Evolutionary conservation across 1,140 invertebrate species (phyloP).

Genomic region (Teleopsis dalmanni): DNA sequence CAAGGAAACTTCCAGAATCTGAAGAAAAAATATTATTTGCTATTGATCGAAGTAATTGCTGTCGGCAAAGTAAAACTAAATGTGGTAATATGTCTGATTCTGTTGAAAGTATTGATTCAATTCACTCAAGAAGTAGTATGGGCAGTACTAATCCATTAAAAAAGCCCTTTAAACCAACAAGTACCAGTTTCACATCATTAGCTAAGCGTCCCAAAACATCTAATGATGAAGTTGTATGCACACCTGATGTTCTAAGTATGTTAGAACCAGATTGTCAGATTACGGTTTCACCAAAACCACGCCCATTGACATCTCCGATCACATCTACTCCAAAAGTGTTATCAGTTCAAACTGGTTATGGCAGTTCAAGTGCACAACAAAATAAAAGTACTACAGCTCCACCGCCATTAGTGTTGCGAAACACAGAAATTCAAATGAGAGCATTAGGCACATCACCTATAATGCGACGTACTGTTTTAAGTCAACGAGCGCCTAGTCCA

Average conservation of each 20-base stretch:
- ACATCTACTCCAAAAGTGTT: slow-evolving; percentile 29
- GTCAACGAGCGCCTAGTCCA: background rate
- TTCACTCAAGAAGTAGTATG: slow-evolving; percentile 26
- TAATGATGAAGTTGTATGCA: slow-evolving; percentile 43
- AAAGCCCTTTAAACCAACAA: slow-evolving; percentile 13
- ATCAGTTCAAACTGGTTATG: slow-evolving; percentile 22
- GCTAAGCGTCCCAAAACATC: slow-evolving; percentile 28
- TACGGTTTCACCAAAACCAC: slow-evolving; percentile 21
- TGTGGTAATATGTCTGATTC: slow-evolving; percentile 31
- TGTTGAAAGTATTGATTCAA: slow-evolving; percentile 36
- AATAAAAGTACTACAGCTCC: slow-evolving; percentile 19
- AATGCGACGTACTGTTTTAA: slow-evolving; percentile 9
- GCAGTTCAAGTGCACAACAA: slow-evolving; percentile 10
- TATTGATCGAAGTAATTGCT: slow-evolving; percentile 32
- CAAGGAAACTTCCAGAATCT: slow-evolving; percentile 14
- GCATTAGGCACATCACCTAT: slow-evolving; percentile 11
- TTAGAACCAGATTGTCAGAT: slow-evolving; percentile 39
- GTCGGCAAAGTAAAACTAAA: slow-evolving; percentile 31
- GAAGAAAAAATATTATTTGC: slow-evolving; percentile 20
- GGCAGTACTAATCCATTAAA: slow-evolving; percentile 18
- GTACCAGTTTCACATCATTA: slow-evolving; percentile 10
- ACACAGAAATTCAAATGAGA: slow-evolving; percentile 30
- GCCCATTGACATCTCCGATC: slow-evolving; percentile 7
- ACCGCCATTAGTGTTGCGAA: slow-evolving; percentile 33
- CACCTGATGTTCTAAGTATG: slow-evolving; percentile 41